Evolutionary conservation across 2,797 vertebrate species (phyloP).

Genomic region (Sardinella longiceps): DNA sequence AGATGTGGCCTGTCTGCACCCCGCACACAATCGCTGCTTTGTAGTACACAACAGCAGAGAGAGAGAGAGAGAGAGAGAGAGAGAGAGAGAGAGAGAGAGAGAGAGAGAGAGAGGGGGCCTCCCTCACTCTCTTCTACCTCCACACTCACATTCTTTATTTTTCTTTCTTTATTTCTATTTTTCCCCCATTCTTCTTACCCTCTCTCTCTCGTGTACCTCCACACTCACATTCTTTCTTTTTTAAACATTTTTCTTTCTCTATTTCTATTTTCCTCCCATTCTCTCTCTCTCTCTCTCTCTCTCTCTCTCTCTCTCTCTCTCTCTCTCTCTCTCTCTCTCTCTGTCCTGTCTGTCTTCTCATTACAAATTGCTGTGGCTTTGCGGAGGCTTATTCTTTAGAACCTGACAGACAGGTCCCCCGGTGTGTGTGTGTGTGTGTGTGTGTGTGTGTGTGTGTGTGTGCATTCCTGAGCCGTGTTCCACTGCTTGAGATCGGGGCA

Average conservation of each 20-base stretch:
- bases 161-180: not conserved
- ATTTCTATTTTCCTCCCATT: not conserved
- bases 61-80: no score
- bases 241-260: not conserved
- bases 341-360: not conserved
- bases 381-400: not conserved
- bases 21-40: not conserved
- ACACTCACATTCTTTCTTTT: no score
- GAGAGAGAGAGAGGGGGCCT: no score
- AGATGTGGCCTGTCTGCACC: not conserved
- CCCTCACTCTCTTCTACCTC: not conserved
- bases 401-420: constrained; percentile 15
- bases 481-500: not conserved
- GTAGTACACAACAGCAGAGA: not conserved
- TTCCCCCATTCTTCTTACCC: not conserved
- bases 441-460: no score
- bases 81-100: no score
- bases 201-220: not conserved
- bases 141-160: not conserved
- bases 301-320: not conserved
- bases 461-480: not conserved
- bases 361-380: constrained; percentile 8
- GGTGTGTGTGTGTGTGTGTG: no score
- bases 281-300: not conserved
- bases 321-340: constrained; percentile 4